Evolutionary conservation across 2,113 vertebrate species (phyloP).

Genomic region (Charina bottae): DNA sequence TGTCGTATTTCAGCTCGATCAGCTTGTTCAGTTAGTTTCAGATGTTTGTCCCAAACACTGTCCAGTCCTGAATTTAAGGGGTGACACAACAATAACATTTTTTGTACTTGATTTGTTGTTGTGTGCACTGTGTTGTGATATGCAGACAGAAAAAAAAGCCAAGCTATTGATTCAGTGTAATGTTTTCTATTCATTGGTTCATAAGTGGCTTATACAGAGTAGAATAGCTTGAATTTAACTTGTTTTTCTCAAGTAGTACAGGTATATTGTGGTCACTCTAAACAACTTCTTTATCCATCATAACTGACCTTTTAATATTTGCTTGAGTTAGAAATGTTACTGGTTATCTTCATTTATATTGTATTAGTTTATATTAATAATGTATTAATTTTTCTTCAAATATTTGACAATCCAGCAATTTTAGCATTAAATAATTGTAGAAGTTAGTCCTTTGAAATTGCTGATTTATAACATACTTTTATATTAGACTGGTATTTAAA

Average conservation of each 20-base stretch:
- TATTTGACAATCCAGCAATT: not conserved
- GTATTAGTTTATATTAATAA: not conserved
- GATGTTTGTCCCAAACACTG: no score
- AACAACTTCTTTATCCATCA: not conserved
- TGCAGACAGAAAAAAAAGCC: no score
- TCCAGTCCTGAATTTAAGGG: no score
- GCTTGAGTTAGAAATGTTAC: not conserved
- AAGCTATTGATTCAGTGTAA: no score
- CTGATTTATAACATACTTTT: no score
- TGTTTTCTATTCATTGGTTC: not conserved
- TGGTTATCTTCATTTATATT: not conserved
- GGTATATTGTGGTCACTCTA: not conserved
- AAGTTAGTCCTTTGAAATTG: no score
- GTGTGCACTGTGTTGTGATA: no score
- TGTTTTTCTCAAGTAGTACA: not conserved
- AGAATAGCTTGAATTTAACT: not conserved
- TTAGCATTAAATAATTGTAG: not conserved
- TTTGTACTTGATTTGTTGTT: no score
- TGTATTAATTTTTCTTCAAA: not conserved
- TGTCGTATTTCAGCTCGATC: no score
- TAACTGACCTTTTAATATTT: not conserved
- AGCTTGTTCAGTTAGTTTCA: no score
- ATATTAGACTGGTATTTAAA: conserved; percentile 14
- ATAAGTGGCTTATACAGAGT: not conserved
- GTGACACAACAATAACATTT: no score